Conservation (phyloP, 2,113 vertebrate genomes). For the Regulus satrapa region DNA sequence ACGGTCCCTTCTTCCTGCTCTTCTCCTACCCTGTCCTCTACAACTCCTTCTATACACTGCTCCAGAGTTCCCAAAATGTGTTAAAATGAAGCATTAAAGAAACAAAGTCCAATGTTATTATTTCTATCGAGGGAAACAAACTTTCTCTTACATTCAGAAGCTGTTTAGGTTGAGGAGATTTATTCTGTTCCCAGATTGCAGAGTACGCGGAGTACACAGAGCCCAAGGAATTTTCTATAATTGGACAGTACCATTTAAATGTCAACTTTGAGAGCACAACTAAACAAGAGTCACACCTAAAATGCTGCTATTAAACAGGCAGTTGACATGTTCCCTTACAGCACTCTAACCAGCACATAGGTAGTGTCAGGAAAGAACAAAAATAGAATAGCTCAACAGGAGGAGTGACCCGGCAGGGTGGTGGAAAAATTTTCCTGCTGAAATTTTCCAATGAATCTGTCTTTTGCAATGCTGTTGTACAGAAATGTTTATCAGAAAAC, state of each 20-base stretch:
- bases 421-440: not conserved
- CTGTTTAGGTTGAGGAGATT: not conserved
- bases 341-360: not conserved
- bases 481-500: conserved; percentile 57
- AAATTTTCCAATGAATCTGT: conserved; percentile 51
- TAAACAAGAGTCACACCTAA: not conserved
- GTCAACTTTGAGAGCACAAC: not conserved
- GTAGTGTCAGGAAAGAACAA: not conserved
- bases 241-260: not conserved
- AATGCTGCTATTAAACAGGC: not conserved
- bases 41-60: not conserved
- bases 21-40: not conserved
- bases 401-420: conserved; percentile 12
- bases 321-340: not conserved
- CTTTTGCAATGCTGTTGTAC: conserved; percentile 37
- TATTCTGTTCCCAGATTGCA: not conserved
- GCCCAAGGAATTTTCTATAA: not conserved
- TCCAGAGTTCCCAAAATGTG: not conserved
- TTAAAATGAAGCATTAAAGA: not conserved
- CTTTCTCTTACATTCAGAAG: not conserved
- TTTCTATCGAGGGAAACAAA: not conserved
- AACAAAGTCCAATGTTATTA: not conserved
- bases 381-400: not conserved
- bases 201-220: not conserved
- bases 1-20: not conserved